Evolutionary conservation across 2,797 vertebrate species (phyloP).

Genomic region (Syndactyla subalaris): DNA sequence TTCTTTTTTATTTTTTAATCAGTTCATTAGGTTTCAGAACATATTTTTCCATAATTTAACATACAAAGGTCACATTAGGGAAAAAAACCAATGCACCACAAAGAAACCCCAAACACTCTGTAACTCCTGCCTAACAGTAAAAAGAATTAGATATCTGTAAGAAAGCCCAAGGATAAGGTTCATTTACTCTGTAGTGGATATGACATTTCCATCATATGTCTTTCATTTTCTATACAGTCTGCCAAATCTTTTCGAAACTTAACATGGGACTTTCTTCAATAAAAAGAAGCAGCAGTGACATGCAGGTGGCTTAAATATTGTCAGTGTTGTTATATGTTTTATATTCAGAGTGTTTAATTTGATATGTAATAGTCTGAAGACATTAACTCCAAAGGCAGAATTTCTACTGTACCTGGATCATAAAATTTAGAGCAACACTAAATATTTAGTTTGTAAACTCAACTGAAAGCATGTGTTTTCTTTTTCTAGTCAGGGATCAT

Average conservation of each 20-base stretch:
- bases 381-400: background rate
- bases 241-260: background rate
- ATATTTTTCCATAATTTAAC: background rate
- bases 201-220: background rate
- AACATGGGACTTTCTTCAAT: rapidly evolving
- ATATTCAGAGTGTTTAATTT: background rate
- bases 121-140: background rate
- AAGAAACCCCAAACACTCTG: background rate
- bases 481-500: background rate
- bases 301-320: background rate
- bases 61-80: background rate
- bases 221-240: background rate
- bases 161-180: background rate
- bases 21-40: background rate
- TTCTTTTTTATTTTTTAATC: background rate
- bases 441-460: background rate
- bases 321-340: background rate
- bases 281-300: background rate
- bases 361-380: background rate
- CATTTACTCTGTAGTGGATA: background rate
- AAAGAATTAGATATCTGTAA: background rate
- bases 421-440: background rate
- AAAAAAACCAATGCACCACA: rapidly evolving
- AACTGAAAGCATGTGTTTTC: background rate
- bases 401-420: background rate